Evolutionary conservation across 2,113 vertebrate species (phyloP), one percentile per base, ranked within the genome.

Genomic region (Charina bottae): DNA sequence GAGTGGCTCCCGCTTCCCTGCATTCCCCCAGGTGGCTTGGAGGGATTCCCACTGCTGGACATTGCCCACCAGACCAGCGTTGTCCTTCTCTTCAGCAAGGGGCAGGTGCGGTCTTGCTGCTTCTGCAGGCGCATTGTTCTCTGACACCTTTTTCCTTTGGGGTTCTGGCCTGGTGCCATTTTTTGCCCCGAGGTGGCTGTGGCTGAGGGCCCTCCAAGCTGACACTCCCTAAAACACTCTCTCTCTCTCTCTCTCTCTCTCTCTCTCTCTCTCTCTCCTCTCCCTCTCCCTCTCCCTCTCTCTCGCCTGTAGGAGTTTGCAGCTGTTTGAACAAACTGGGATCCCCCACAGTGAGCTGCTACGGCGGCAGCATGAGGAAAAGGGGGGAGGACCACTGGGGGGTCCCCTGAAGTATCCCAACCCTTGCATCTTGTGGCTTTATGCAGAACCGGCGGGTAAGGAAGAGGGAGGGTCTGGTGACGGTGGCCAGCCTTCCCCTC

Each of bases 351-450:
- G 99, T 93, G 97, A 95, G 90, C 97, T 98, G 96, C 96, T 99
- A 95, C 98, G 97, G 91, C 97, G 97, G 95, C 99, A 99, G 96
- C 98, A 97, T 94, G 93, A 95, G 19, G 98, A 99, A 93, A 97
- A 98, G 93, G 99, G 99, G 13, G 98, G 98, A 2, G 97, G 97
- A 12, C 98, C 97, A 0, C 97, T 99, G 19, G 99, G 99, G 53
- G 99, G 99, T 0, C 98, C 99, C 2, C 97, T 99, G 89, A 98
- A 98, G 87, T 99, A 98, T 95, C 97, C 97, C 28, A 96, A 98
- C 89, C 97, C 98, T 92, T 99, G 99, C 97, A 98, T 99, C 95
- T 93, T 99, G 93, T 99, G 99, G 99, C 98, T 99, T 54, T 97
- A 98, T 6, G 97, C 98, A 89, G 97, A 99, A 93, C 98, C 98